Evolutionary conservation across 2,888 invertebrate genomes (phyloP), one percentile per base, ranked within the genome.

Genomic region (Synanthedon vespiformis): DNA sequence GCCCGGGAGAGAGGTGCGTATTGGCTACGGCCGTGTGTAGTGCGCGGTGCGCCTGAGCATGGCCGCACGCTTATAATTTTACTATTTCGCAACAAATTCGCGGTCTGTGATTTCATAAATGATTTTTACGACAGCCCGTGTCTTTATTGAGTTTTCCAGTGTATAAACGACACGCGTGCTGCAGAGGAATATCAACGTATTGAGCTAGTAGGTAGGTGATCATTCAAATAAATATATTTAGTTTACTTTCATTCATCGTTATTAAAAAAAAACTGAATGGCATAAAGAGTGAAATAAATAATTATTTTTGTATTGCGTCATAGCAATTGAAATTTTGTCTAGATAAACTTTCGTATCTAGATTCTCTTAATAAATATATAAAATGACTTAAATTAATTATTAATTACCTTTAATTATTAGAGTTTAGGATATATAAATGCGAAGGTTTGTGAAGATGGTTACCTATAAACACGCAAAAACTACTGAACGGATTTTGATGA

Each of bases 1-100:
- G 96, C 95, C 64, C 92, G 90, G 80, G 97, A 97, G 89, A 91
- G 92, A 91, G 96, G 97, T 96, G 88, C 72, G 85, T 82, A 78
- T 13, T 22, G 22, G 22, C 53, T 40, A 11, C 53, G 50, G 52
- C 51, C 16, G 14, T 34, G 51, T 50, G 54, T 18, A 41, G 22
- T 49, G 51, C 50, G 52, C 34, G 49, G 54, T 34, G 41, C 49
- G 48, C 52, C 40, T 50, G 52, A 51, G 49, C 41, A 14, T 49
- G 51, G 40, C 51, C 55, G 58, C 61, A 54, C 61, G 60, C 60
- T 50, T 50, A 48, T 12, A 13, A 22, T 44, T 44, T 44, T 44
- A 57, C 51, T 59, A 57, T 72, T 71, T 73, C 63, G 73, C 67
- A 74, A 75, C 60, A 52, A 53, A 69, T 68, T 73, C 69, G 13